Percentiles rank a stretch among this genome's conserved stretches.
phyloP scores from a whole-genome alignment of 2,113 vertebrate genomes.

The Chunga burmeisteri region DNA sequence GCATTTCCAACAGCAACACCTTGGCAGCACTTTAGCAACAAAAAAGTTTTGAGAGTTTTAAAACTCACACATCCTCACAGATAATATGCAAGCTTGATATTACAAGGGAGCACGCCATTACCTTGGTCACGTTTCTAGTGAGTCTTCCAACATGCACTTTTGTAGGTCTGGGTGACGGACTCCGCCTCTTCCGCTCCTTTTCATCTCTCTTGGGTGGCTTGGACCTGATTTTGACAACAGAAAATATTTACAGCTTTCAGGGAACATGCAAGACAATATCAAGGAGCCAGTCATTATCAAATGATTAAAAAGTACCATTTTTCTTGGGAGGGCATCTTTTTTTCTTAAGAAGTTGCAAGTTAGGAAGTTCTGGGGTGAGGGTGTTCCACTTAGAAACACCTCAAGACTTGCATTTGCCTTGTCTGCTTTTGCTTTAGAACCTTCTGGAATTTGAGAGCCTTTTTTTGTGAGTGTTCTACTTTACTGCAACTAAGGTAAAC shows the following conservation, averaged over 20 bases:
- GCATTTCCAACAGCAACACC: background rate
- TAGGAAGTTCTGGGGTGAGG: background rate
- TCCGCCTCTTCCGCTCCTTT: constrained; percentile 91
- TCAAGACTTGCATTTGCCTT: background rate
- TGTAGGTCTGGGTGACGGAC: constrained; percentile 91
- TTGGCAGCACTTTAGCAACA: background rate
- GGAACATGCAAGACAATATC: background rate
- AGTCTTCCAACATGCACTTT: constrained; percentile 94
- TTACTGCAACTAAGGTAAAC: background rate
- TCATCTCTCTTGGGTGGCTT: constrained; percentile 96
- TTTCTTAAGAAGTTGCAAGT: background rate
- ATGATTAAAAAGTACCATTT: background rate
- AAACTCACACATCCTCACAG: background rate
- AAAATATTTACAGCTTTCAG: background rate
- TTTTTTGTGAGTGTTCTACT: background rate
- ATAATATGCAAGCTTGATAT: background rate
- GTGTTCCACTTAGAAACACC: background rate
- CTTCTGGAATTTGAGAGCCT: background rate
- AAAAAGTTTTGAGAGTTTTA: background rate
- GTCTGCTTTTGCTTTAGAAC: background rate
- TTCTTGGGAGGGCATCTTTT: background rate
- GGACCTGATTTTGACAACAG: constrained; percentile 74
- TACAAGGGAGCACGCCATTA: background rate
- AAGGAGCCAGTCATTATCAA: background rate
- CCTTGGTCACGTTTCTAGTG: constrained; percentile 97